A percentile compares a stretch with the other conserved stretches of the same genome.
Conservation (phyloP, 2,113 vertebrate species). For the human region DNA sequence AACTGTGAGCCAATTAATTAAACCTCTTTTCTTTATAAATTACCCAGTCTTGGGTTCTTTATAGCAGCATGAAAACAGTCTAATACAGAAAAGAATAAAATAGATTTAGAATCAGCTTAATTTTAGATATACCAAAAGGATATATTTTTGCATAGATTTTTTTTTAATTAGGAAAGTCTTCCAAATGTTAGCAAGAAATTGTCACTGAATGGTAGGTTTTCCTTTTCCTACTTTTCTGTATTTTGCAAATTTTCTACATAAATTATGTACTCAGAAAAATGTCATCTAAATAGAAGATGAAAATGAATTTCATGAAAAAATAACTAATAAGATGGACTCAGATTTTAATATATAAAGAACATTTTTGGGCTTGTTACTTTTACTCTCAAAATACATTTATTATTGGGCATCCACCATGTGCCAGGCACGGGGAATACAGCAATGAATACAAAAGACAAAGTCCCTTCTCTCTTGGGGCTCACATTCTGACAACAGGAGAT, state of each 20-base stretch:
- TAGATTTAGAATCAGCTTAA: not conserved
- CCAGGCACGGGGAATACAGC: not conserved
- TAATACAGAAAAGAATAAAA: not conserved
- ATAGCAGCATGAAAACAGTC: too few species aligned
- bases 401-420: not conserved
- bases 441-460: not conserved
- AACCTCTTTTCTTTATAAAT: too few species aligned
- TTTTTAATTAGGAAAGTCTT: not conserved
- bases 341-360: not conserved
- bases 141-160: not conserved
- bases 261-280: not conserved
- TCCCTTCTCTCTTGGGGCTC: not conserved
- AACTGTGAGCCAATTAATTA: too few species aligned
- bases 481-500: not conserved
- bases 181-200: not conserved
- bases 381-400: not conserved
- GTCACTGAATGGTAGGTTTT: not conserved
- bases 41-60: too few species aligned
- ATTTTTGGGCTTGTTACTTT: not conserved
- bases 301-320: not conserved
- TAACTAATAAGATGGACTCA: not conserved
- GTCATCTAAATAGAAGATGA: not conserved
- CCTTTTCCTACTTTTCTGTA: not conserved
- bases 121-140: not conserved
- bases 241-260: not conserved